Evolutionary conservation across 1,140 invertebrate species (phyloP), one percentile per base, ranked within the genome.

Genomic region (Ips typographus): DNA sequence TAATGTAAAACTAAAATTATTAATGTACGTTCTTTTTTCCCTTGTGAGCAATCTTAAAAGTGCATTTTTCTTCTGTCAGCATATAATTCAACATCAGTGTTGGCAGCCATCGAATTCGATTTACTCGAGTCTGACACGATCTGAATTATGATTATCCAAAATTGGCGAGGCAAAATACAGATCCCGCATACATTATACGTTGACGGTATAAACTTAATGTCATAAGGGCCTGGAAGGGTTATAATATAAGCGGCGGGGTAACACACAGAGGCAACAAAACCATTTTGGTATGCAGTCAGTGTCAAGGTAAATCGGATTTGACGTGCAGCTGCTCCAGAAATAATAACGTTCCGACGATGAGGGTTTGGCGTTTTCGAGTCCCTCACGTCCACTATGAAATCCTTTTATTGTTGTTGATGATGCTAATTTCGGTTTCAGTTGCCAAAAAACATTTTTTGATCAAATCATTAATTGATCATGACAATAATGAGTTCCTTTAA

Each of bases 271-370:
- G 37, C 4, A 55, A 55, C 52, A 55, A 55, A 7, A 5, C 52
- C 52, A 55, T 55, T 55, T 55, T n/a, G 52, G 44, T 55, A 55
- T 55, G 52, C 52, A 55, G 52, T 38, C 52, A 55, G 52, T 55
- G 52, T 55, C 52, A 55, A 55, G 52, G 52, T 55, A 55, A 55
- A 55, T 55, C 52, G 52, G 52, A 55, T 55, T 37, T 55, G 52
- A 55, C 52, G 52, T 55, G 52, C 52, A 55, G 52, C 52, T 55
- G 52, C 52, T 55, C 52, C 52, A 55, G 52, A 55, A 55, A 55
- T 55, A 55, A 55, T 36, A 38, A 5, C 8, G 43, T 47, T 4
- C 4, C 6, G 8, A 38, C 5, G 44, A 55, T 55, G 52, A 55
- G 52, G 52, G 52, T 55, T 55, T 55, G 52, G 52, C 2, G 37